Percentiles rank a stretch among this genome's conserved stretches.
These are phyloP conservation scores for Cheirogaleus medius DNA, from an alignment of 2,113 vertebrate species.

Conservation along the genomic window DNA sequence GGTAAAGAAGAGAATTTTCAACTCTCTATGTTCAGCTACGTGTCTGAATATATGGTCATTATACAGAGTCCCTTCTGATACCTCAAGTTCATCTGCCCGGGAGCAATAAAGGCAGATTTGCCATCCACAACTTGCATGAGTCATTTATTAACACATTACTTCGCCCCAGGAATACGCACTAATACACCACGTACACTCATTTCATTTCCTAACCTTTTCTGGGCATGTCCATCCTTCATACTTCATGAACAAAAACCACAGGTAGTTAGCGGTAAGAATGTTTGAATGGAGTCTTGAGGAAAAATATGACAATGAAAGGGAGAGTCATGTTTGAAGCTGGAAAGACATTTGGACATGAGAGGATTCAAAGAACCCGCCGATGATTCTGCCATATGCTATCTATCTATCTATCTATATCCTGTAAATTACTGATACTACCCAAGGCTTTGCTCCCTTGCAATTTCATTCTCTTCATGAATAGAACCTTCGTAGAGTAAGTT, in stretches of 20 bases:
- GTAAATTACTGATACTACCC: too few species aligned
- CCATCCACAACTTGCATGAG: too few species aligned
- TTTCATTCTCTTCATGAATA: neutral
- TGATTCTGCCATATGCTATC: neutral
- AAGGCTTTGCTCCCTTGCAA: fast-evolving
- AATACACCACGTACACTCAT: too few species aligned
- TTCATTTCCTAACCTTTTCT: neutral
- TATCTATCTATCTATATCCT: neutral
- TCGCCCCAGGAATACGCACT: neutral
- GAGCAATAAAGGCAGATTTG: neutral
- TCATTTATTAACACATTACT: neutral
- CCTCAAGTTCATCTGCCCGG: too few species aligned
- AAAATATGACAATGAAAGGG: too few species aligned
- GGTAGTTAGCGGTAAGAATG: too few species aligned
- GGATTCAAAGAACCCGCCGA: neutral
- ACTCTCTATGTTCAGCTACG: neutral
- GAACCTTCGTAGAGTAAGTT: neutral
- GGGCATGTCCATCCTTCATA: too few species aligned
- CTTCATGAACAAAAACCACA: neutral
- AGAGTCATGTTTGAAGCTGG: neutral
- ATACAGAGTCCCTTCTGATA: neutral
- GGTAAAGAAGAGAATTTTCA: neutral
- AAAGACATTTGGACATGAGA: neutral
- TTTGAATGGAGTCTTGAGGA: neutral
- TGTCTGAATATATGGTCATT: neutral